Conservation (phyloP, 2,797 vertebrate species). For the Huso huso region DNA sequence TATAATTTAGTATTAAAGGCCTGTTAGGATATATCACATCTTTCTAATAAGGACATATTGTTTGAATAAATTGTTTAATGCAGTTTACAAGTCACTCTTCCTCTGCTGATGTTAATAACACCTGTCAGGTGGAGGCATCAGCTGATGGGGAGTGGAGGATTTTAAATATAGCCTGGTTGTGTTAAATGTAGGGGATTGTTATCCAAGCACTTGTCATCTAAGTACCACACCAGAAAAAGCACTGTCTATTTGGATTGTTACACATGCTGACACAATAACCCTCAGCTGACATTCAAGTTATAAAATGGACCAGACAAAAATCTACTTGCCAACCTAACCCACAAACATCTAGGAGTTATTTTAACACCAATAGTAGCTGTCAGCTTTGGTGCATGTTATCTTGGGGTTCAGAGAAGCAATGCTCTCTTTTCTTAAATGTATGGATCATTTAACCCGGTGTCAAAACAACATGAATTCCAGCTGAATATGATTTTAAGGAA, state of each 20-base stretch:
- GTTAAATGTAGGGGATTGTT: too few relatives aligned
- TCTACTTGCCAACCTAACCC: slow-evolving; percentile 40
- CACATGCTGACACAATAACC: slow-evolving; percentile 56
- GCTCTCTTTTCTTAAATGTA: background rate
- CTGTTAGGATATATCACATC: too few relatives aligned
- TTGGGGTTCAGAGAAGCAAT: background rate
- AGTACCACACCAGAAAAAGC: too few relatives aligned
- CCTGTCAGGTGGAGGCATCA: slow-evolving; percentile 12
- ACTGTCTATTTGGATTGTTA: slow-evolving; percentile 14
- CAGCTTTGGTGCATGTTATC: background rate
- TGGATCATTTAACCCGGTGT: background rate
- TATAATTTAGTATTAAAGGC: too few relatives aligned
- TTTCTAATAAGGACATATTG: too few relatives aligned
- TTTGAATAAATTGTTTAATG: too few relatives aligned
- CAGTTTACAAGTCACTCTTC: too few relatives aligned
- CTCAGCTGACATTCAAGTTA: slow-evolving; percentile 49
- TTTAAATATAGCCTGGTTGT: slow-evolving; percentile 19
- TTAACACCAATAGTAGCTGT: background rate
- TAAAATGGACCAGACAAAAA: slow-evolving; percentile 52
- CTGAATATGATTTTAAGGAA: too few relatives aligned
- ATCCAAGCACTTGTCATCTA: too few relatives aligned
- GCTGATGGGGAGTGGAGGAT: slow-evolving; percentile 52
- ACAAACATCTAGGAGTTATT: background rate
- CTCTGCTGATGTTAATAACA: too few relatives aligned
- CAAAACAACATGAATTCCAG: background rate